Conservation (phyloP, 1,140 invertebrate species). For the Phymastichus coffea region DNA sequence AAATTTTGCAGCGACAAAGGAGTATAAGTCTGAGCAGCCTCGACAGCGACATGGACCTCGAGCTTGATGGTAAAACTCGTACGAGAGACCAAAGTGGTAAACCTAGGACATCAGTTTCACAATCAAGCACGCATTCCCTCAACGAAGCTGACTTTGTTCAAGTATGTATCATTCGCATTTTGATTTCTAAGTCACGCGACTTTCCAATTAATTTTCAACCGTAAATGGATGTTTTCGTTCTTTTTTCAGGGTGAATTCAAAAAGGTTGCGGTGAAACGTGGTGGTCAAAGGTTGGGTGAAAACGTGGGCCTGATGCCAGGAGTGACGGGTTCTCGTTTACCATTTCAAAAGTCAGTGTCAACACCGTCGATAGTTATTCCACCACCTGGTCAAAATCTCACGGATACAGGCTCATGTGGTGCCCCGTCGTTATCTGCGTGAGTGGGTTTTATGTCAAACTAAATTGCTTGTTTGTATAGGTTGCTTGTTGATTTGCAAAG, state of each 20-base stretch:
- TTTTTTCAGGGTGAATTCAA: slow-evolving; percentile 63
- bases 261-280: slow-evolving; percentile 61
- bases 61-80: slow-evolving; percentile 48
- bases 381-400: slow-evolving; percentile 53
- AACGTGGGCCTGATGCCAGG: slow-evolving; percentile 64
- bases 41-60: slow-evolving; percentile 60
- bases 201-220: no score
- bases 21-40: slow-evolving; percentile 60
- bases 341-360: slow-evolving; percentile 87
- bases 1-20: slow-evolving; percentile 48
- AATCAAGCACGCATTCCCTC: slow-evolving; percentile 78
- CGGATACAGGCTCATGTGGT: slow-evolving; percentile 45
- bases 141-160: slow-evolving; percentile 80
- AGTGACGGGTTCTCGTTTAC: slow-evolving; percentile 63
- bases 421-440: slow-evolving; percentile 45
- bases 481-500: no score
- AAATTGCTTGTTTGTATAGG: no score
- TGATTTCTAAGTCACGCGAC: neutral
- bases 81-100: slow-evolving; percentile 41
- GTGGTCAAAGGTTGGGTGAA: slow-evolving; percentile 63
- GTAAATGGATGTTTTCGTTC: no score
- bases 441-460: slow-evolving; percentile 33
- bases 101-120: slow-evolving; percentile 58
- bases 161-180: slow-evolving; percentile 49
- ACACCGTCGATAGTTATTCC: slow-evolving; percentile 83